Conservation (phyloP, 2,888 invertebrate species). For the Xanthostigma xanthostigma region DNA sequence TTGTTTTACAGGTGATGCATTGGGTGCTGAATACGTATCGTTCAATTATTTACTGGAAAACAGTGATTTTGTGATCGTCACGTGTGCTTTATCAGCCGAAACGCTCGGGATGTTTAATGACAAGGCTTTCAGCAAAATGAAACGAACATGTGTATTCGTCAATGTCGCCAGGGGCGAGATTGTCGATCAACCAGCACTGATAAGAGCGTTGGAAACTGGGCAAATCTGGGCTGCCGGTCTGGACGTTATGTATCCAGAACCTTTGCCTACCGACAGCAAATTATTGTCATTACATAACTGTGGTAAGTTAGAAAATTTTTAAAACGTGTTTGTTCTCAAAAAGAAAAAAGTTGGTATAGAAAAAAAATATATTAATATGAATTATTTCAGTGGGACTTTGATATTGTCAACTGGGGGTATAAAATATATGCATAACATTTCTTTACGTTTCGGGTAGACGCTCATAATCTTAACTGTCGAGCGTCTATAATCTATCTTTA, state of each 20-base stretch:
- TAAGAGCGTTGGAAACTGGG: conserved; percentile 50
- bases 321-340: too few relatives aligned
- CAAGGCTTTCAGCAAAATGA: conserved; percentile 48
- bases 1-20: conserved; percentile 22
- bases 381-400: too few relatives aligned
- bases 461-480: too few relatives aligned
- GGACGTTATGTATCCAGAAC: conserved; percentile 76
- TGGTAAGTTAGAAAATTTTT: conserved; percentile 33
- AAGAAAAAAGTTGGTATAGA: too few relatives aligned
- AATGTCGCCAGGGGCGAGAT: conserved; percentile 56
- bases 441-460: too few relatives aligned
- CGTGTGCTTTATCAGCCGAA: conserved; percentile 44
- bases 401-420: too few relatives aligned
- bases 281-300: conserved; percentile 58
- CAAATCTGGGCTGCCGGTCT: conserved; percentile 68
- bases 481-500: too few relatives aligned
- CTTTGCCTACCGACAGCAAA: conserved; percentile 57
- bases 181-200: conserved; percentile 60
- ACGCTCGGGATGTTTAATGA: conserved; percentile 49
- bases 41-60: conserved; percentile 43
- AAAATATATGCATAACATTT: too few relatives aligned
- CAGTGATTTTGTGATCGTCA: conserved; percentile 54
- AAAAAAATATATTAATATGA: too few relatives aligned
- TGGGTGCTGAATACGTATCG: conserved; percentile 41
- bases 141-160: conserved; percentile 47